phyloP scores from a whole-genome alignment of 2,113 vertebrate genomes.

The Aix galericulata region DNA sequence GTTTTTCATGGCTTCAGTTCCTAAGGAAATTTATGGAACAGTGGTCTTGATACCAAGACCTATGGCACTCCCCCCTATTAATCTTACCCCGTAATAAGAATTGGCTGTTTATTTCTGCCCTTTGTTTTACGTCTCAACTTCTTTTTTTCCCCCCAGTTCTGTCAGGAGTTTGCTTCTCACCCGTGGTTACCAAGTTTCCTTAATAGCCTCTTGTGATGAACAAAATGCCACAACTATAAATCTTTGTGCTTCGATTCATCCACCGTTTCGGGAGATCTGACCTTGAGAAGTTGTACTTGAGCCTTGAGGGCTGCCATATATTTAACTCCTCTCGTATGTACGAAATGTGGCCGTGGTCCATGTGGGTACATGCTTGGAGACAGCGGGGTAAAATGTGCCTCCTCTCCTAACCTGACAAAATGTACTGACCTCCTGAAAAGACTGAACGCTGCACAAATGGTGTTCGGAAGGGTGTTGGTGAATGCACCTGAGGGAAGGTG shows the following conservation, averaged over 20 bases:
- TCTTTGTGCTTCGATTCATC: constrained; percentile 48
- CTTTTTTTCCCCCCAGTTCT: neutral
- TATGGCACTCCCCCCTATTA: constrained; percentile 24
- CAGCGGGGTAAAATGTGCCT: neutral
- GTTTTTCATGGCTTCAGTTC: constrained; percentile 26
- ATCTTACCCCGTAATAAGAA: constrained; percentile 51
- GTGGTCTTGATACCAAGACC: constrained; percentile 28
- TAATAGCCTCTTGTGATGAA: constrained; percentile 63
- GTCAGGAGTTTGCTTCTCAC: neutral
- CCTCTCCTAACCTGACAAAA: neutral
- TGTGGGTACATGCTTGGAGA: neutral
- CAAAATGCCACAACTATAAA: constrained; percentile 54
- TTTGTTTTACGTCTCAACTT: constrained; percentile 22
- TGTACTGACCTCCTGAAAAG: neutral
- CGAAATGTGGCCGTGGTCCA: neutral
- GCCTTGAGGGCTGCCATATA: constrained; percentile 34
- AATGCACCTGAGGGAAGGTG: neutral
- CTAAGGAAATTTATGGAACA: constrained; percentile 45
- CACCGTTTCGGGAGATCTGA: neutral
- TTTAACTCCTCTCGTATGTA: neutral
- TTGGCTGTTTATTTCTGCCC: constrained; percentile 13
- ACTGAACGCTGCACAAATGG: neutral
- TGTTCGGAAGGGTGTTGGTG: neutral
- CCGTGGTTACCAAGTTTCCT: constrained; percentile 46
- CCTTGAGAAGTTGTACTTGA: constrained; percentile 61